These are phyloP conservation scores for Phyllotreta cruciferae DNA, from an alignment of 2,888 invertebrate species.

Conservation along the genomic window DNA sequence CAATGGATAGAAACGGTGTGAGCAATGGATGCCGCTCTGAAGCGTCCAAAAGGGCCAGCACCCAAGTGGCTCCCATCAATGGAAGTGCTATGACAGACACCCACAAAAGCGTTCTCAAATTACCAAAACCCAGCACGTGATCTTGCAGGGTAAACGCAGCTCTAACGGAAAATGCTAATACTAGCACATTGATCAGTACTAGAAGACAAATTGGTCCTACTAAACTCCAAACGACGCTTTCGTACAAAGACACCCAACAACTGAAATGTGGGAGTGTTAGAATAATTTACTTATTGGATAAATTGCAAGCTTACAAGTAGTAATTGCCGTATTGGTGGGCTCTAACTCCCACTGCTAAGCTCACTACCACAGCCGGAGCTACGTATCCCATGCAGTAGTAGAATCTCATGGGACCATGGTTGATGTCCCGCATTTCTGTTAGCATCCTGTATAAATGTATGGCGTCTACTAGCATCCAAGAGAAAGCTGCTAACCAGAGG, in stretches of 20 bases:
- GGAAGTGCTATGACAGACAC: constrained; percentile 87
- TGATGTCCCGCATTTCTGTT: constrained; percentile 94
- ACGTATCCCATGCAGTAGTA: constrained; percentile 93
- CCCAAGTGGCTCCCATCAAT: constrained; percentile 85
- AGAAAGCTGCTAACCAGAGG: constrained; percentile 88
- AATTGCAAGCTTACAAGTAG: constrained; percentile 80
- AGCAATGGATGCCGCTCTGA: constrained; percentile 76
- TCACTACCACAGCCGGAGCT: constrained; percentile 88
- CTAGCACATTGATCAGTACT: constrained; percentile 78
- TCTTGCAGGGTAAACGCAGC: constrained; percentile 92
- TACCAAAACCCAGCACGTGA: constrained; percentile 87
- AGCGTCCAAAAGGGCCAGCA: constrained; percentile 79
- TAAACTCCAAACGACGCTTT: constrained; percentile 94
- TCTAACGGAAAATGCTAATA: constrained; percentile 83
- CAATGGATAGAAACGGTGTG: constrained; percentile 78
- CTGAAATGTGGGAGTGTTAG: constrained; percentile 60
- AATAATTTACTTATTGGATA: constrained; percentile 1
- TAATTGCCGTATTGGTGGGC: constrained; percentile 95
- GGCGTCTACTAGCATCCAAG: constrained; percentile 92
- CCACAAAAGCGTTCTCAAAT: constrained; percentile 81
- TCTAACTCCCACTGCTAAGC: constrained; percentile 88
- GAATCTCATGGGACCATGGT: constrained; percentile 92
- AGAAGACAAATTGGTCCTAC: constrained; percentile 87
- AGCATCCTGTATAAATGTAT: constrained; percentile 93
- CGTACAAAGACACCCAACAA: constrained; percentile 94